phyloP scores from a whole-genome alignment of 2,797 vertebrate genomes.

The Sebastolobus alascanus region DNA sequence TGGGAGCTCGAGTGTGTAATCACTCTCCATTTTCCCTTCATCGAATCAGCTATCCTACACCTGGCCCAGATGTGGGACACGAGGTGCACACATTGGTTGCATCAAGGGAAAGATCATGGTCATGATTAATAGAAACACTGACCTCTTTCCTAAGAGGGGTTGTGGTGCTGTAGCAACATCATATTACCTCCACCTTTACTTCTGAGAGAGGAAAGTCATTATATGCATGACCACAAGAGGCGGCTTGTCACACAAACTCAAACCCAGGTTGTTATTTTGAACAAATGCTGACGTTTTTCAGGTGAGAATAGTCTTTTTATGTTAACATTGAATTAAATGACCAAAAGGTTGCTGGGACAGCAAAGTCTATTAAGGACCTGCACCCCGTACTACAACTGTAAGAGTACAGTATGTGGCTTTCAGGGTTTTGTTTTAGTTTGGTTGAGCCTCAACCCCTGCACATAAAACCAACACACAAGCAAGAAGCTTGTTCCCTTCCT shows the following conservation, averaged over 20 bases:
- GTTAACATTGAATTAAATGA: background rate
- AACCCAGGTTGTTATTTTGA: background rate
- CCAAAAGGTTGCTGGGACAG: background rate
- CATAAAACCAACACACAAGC: background rate
- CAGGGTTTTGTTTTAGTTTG: too few relatives aligned
- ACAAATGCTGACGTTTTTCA: background rate
- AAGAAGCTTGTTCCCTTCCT: too few relatives aligned
- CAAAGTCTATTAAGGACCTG: background rate
- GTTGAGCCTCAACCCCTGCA: background rate
- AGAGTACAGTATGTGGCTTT: too few relatives aligned
- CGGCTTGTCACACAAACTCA: too few relatives aligned
- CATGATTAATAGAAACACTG: conserved; percentile 7
- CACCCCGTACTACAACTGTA: accelerated
- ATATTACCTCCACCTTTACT: background rate
- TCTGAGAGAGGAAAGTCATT: too few relatives aligned
- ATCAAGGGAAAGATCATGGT: background rate
- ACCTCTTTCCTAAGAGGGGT: background rate
- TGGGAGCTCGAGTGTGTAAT: background rate
- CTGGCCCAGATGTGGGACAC: background rate
- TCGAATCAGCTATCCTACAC: background rate
- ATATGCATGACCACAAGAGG: too few relatives aligned
- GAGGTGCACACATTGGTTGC: background rate
- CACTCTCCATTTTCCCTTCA: background rate
- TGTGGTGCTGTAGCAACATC: background rate
- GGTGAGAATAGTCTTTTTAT: background rate